Base-by-base conservation (phyloP, 2,113 vertebrate genomes). In the Uropsilus gracilis region DNA sequence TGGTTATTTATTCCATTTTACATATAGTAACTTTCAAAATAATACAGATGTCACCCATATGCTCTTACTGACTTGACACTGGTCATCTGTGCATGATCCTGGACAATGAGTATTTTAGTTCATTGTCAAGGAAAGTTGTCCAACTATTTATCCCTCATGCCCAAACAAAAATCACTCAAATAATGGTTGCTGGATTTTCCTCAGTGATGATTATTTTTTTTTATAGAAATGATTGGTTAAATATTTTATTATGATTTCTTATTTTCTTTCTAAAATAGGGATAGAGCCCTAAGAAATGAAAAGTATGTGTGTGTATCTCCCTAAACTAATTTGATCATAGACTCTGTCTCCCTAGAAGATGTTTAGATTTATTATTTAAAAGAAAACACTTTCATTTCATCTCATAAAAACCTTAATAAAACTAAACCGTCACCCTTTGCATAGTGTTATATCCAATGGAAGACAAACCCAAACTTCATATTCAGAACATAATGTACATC, bases 391-490 rank as follows among this genome's bases (percentile, higher is more conserved):
- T 78, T 84, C 16, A 77, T 92, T n/a, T 73, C 66, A 53, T 63
- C 39, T 68, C 37, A 68, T 46, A 53, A 63, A 68, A 90, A 80
- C 11, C 14, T 30, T 64, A 44, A 69, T 32, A 72, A 50, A 91
- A 3, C 24, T 50, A 24, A 46, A 42, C 28, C 83, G 4, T 0
- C 39, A 80, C 11, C 32, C 9, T 64, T 71, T 55, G 10, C 6
- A n/a, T 61, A 18, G 7, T 37, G 2, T 24, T 80, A 63, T 17
- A 88, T 48, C 18, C 6, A 92, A 53, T 20, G 61, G 46, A 94
- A 92, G n/a, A 59, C 5, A 84, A 95, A 87, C 44, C 8, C 22
- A 66, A 86, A 95, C 37, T 85, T 93, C 73, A 77, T 69, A 77
- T 89, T 76, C 57, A 48, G 26, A 73, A 86, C 94, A 8, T 39